These are phyloP conservation scores for Mastigias papua DNA, from an alignment of 30 jellyfish, hydroid and myxozoan genomes.

Conservation along the genomic window DNA sequence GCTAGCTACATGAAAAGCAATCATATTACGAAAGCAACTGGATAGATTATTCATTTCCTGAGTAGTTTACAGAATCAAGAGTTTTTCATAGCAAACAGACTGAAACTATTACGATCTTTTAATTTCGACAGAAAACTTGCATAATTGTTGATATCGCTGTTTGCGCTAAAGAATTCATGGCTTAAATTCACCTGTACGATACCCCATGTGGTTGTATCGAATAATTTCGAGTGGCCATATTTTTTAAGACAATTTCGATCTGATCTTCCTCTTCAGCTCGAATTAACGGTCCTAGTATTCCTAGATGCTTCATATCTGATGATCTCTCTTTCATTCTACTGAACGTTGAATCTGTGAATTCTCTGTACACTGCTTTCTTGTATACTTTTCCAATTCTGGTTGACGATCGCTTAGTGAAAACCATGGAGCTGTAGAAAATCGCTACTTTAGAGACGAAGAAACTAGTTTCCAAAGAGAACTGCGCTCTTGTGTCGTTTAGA, in stretches of 20 bases:
- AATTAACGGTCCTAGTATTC: conserved; percentile 72
- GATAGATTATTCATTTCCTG: no score
- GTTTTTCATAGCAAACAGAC: no score
- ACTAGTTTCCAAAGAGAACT: no score
- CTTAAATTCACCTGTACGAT: conserved; percentile 69
- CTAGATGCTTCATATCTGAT: conserved; percentile 55
- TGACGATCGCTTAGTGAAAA: conserved; percentile 53
- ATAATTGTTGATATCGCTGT: no score
- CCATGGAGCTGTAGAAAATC: conserved; percentile 33
- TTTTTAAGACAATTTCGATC: conserved; percentile 57
- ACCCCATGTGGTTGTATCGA: conserved; percentile 81
- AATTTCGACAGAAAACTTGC: no score
- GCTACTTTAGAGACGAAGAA: no score
- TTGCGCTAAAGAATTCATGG: no score
- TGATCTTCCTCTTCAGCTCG: conserved; percentile 83
- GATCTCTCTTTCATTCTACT: conserved; percentile 34
- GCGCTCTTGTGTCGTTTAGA: no score
- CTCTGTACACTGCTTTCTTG: conserved; percentile 84
- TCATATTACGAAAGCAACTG: no score
- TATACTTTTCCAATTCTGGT: conserved; percentile 76
- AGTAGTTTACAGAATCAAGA: no score
- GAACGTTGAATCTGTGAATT: conserved; percentile 59
- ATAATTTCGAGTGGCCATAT: conserved; percentile 71
- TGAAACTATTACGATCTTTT: no score
- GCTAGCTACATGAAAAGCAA: no score